These are phyloP conservation scores for Palythoa caribaeorum DNA, from an alignment of 92 coral and sea anemone genomes.

Conservation along the genomic window DNA sequence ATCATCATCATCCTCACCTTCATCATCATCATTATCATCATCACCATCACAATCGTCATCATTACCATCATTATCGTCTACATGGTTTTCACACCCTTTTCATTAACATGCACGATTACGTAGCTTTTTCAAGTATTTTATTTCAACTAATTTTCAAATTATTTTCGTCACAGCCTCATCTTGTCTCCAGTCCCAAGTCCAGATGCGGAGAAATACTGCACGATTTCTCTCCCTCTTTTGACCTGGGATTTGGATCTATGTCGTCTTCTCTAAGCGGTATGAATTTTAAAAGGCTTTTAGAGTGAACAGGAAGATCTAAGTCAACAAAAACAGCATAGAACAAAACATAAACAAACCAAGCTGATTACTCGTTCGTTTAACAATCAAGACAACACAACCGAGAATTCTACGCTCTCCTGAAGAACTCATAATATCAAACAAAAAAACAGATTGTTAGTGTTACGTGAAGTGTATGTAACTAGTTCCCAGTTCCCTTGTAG, in stretches of 20 bases:
- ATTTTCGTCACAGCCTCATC: background rate
- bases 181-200: slow-evolving; percentile 63
- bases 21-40: background rate
- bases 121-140: background rate
- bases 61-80: too few species aligned
- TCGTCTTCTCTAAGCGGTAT: slow-evolving; percentile 87
- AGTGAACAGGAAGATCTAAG: background rate
- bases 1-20: background rate
- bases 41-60: too few species aligned
- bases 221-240: slow-evolving; percentile 61
- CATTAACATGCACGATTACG: background rate
- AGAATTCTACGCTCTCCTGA: too few species aligned
- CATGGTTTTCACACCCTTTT: too few species aligned
- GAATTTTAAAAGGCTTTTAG: background rate
- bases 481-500: too few species aligned
- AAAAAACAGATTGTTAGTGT: too few species aligned
- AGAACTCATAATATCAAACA: too few species aligned
- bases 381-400: too few species aligned
- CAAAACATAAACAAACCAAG: too few species aligned
- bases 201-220: slow-evolving; percentile 73
- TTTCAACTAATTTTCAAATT: background rate
- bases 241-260: slow-evolving; percentile 77
- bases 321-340: too few species aligned
- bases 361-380: too few species aligned
- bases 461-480: too few species aligned